Percentiles rank a stretch among this genome's conserved stretches.
Conservation (phyloP, 1,140 invertebrate species). For the Agraylea sexmaculata region DNA sequence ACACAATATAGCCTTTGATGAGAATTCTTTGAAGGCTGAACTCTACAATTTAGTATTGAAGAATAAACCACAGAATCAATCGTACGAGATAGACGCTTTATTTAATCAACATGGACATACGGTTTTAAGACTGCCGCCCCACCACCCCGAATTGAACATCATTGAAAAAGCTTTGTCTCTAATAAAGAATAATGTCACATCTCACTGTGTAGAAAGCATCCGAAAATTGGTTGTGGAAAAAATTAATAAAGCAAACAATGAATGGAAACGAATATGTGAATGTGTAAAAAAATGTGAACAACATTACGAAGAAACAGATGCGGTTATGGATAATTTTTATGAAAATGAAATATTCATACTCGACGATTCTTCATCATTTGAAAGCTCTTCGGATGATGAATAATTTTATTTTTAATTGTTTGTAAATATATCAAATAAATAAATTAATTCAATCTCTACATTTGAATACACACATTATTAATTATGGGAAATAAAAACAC, state of each 20-base stretch:
- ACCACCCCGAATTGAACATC: slow-evolving; percentile 23
- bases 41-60: slow-evolving; percentile 18
- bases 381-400: no score
- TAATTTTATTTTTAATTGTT: no score
- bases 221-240: slow-evolving; percentile 14
- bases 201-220: slow-evolving; percentile 11
- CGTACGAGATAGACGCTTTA: slow-evolving; percentile 21
- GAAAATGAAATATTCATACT: no score
- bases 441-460: no score
- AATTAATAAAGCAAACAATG: slow-evolving; percentile 8
- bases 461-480: no score
- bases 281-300: slow-evolving; percentile 10
- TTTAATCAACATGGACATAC: slow-evolving; percentile 19
- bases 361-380: no score
- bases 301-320: slow-evolving; percentile 11
- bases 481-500: no score
- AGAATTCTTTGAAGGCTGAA: slow-evolving; percentile 18
- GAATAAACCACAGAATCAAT: slow-evolving; percentile 14
- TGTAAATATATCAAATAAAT: no score
- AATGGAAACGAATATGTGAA: slow-evolving; percentile 9
- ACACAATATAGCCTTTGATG: slow-evolving; percentile 18
- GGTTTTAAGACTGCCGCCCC: slow-evolving; percentile 20
- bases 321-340: slow-evolving; percentile 14
- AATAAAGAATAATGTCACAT: slow-evolving; percentile 15
- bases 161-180: slow-evolving; percentile 19